Percentiles rank a stretch among this genome's conserved stretches.
Conservation (phyloP, 2,888 invertebrate species). For the Lepidonotus clava region DNA sequence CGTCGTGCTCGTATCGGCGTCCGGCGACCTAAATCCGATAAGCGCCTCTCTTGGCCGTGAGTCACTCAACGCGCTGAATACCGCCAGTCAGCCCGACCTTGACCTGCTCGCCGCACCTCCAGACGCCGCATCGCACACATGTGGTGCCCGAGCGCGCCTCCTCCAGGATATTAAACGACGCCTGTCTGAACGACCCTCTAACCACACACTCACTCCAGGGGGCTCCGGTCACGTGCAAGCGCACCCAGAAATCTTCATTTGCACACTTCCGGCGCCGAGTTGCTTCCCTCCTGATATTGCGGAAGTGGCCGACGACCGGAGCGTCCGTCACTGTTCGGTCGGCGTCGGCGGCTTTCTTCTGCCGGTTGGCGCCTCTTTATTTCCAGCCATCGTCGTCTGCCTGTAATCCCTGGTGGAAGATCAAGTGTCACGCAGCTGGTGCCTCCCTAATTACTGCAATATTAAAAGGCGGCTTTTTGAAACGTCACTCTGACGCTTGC, state of each 20-base stretch:
- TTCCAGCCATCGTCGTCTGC: background rate
- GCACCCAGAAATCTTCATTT: conserved; percentile 1
- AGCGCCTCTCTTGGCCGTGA: background rate
- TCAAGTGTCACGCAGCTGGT: conserved; percentile 13
- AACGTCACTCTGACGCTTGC: background rate
- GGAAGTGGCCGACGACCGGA: background rate
- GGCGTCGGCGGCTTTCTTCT: background rate
- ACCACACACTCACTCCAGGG: background rate
- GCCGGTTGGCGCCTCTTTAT: background rate
- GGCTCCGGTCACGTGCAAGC: background rate
- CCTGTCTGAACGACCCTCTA: background rate
- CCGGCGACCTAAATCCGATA: background rate
- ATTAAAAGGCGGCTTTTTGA: background rate
- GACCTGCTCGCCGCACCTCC: background rate
- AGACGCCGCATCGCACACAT: background rate
- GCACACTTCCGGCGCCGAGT: background rate
- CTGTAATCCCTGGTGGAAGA: background rate
- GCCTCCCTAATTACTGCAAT: background rate
- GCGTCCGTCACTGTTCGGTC: background rate
- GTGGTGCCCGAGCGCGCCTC: background rate
- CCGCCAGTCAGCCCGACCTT: too few species aligned
- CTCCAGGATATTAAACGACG: conserved; percentile 6
- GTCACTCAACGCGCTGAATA: background rate
- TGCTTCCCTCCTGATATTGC: background rate
- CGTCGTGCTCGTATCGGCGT: background rate